Percentiles rank a stretch among this genome's conserved stretches.
Evolutionary conservation across 2,888 invertebrate genomes (phyloP).

Genomic region (Tinea pellionella): DNA sequence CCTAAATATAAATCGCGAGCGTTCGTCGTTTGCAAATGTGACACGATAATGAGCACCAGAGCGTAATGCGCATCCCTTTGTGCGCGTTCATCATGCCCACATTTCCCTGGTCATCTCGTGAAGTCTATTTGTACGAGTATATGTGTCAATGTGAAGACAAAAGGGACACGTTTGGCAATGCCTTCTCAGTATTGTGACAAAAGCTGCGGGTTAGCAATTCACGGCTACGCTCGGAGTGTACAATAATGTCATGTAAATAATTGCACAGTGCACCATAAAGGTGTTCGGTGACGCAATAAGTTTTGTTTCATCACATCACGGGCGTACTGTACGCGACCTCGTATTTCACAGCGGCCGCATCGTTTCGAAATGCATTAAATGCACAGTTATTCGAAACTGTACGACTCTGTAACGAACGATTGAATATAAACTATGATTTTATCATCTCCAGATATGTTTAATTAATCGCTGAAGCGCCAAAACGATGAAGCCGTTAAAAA

Average conservation of each 20-base stretch:
- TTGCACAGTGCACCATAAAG: conserved; percentile 56
- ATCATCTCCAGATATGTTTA: background rate
- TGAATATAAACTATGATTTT: conserved; percentile 36
- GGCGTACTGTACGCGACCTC: conserved; percentile 59
- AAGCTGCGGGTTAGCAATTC: background rate
- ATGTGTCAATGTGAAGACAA: background rate
- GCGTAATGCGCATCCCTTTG: background rate
- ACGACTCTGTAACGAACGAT: conserved; percentile 29
- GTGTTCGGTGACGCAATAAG: conserved; percentile 57
- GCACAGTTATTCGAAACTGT: conserved; percentile 52
- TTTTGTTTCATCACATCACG: conserved; percentile 58
- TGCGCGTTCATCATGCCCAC: background rate
- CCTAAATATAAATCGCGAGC: conserved; percentile 47
- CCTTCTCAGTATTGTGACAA: background rate
- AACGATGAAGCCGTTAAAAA: background rate
- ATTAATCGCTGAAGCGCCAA: background rate
- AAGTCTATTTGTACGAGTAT: no score
- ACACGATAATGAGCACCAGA: background rate
- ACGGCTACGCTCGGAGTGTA: conserved; percentile 19
- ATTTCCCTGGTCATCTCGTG: no score
- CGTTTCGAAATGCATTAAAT: conserved; percentile 68
- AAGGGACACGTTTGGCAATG: background rate
- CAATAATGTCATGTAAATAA: conserved; percentile 62
- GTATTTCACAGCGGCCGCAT: conserved; percentile 59
- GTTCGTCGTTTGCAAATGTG: conserved; percentile 19